These are phyloP conservation scores for Morpho achilles DNA, from an alignment of 2,888 invertebrate species.

Conservation along the genomic window DNA sequence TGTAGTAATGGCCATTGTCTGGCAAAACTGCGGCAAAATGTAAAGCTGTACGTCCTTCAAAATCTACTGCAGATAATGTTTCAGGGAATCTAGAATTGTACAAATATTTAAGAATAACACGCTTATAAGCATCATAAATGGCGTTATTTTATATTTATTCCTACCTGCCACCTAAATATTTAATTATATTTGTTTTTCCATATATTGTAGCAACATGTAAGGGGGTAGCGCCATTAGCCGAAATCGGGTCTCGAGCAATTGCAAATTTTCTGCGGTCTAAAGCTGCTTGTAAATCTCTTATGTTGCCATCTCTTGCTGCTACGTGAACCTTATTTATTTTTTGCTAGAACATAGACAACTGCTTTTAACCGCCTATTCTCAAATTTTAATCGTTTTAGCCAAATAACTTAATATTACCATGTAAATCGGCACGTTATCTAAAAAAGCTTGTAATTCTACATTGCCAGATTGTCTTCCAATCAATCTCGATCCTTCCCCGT, in stretches of 20 bases:
- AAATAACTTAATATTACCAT: constrained; percentile 81
- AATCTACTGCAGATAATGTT: constrained; percentile 88
- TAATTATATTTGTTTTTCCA: constrained; percentile 88
- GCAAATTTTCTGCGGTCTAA: constrained; percentile 94
- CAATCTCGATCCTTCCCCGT: constrained; percentile 90
- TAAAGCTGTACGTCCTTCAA: constrained; percentile 90
- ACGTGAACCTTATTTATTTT: constrained; percentile 94
- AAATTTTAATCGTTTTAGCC: no score
- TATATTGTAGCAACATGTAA: constrained; percentile 92
- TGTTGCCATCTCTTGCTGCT: constrained; percentile 90
- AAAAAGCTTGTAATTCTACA: constrained; percentile 90
- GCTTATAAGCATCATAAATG: neutral
- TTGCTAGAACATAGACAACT: constrained; percentile 74
- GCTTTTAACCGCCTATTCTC: no score
- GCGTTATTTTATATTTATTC: neutral
- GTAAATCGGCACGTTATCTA: constrained; percentile 91
- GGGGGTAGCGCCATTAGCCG: constrained; percentile 91
- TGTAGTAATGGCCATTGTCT: constrained; percentile 93
- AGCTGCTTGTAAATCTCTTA: constrained; percentile 90
- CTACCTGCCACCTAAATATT: constrained; percentile 79
- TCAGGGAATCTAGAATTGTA: constrained; percentile 85
- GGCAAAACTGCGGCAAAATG: constrained; percentile 92
- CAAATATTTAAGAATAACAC: neutral
- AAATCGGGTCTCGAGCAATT: constrained; percentile 89
- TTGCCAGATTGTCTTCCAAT: constrained; percentile 84